phyloP scores from a whole-genome alignment of 2,888 invertebrate species.

The Drosophila neonasuta region DNA sequence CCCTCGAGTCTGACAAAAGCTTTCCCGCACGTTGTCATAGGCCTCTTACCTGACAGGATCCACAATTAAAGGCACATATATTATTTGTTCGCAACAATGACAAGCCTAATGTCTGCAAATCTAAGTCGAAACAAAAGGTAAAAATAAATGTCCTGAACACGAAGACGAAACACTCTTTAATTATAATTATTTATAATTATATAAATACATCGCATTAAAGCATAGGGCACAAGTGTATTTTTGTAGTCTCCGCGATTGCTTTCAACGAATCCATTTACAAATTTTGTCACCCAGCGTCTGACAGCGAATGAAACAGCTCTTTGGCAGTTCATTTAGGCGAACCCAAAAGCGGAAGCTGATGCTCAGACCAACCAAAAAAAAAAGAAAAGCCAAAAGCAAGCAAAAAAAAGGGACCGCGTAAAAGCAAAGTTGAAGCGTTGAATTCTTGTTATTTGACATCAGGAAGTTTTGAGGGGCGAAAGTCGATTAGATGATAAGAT shows the following conservation, averaged over 20 bases:
- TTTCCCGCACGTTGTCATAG: constrained; percentile 15
- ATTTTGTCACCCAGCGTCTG: constrained; percentile 18
- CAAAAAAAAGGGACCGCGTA: constrained; percentile 14
- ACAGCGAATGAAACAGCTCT: constrained; percentile 5
- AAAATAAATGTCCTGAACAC: background rate
- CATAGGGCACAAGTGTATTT: background rate
- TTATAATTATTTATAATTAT: background rate
- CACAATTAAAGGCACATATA: constrained; percentile 6
- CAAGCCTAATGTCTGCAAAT: background rate
- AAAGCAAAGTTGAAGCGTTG: constrained; percentile 33
- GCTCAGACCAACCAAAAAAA: constrained; percentile 1
- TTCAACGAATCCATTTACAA: constrained; percentile 34
- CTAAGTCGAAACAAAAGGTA: background rate
- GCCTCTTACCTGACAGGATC: constrained; percentile 19
- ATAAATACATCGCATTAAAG: background rate
- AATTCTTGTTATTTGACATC: constrained; percentile 13
- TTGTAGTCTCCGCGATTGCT: background rate
- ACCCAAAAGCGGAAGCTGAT: constrained; percentile 17
- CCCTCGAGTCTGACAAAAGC: constrained; percentile 19
- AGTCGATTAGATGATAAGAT: constrained; percentile 51
- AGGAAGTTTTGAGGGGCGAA: constrained; percentile 12
- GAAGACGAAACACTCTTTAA: background rate
- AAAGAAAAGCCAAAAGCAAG: background rate
- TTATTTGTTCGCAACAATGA: background rate
- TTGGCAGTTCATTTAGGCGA: constrained; percentile 17